Percentiles rank a stretch among this genome's conserved stretches.
Conservation (phyloP, 2,113 vertebrate genomes). For the Aptenodytes patagonicus region DNA sequence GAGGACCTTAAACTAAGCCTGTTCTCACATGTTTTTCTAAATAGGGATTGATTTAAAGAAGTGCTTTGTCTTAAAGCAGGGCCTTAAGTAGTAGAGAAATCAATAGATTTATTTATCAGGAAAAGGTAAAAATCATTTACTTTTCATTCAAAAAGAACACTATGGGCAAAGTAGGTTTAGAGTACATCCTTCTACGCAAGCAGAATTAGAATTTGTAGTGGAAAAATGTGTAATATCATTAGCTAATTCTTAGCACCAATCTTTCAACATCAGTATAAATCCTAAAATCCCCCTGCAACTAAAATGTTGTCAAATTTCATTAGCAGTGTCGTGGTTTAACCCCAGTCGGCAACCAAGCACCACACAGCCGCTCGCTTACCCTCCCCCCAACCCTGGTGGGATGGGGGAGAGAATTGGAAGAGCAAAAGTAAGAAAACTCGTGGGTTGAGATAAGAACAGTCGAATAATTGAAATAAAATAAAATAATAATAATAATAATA, state of each 20-base stretch:
- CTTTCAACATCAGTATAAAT: not conserved
- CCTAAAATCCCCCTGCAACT: not conserved
- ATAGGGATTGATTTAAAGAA: not conserved
- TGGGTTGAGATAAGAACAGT: too few species aligned
- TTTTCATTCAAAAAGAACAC: not conserved
- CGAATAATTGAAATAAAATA: too few species aligned
- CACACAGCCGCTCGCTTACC: too few species aligned
- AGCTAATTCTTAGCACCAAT: not conserved
- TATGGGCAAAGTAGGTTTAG: not conserved
- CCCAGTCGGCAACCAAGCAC: too few species aligned
- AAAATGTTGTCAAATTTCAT: not conserved
- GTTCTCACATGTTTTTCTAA: not conserved
- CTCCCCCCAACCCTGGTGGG: too few species aligned
- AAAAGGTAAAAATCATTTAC: not conserved
- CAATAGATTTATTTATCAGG: slow-evolving; percentile 21
- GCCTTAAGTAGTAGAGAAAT: not conserved
- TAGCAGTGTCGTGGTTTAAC: not conserved
- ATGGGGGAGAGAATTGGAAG: too few species aligned
- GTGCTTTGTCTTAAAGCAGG: not conserved
- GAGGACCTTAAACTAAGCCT: not conserved
- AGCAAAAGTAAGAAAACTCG: too few species aligned
- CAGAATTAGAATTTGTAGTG: not conserved
- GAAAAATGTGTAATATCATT: not conserved
- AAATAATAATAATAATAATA: too few species aligned
- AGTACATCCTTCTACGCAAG: not conserved